phyloP scores from a whole-genome alignment of 2,797 vertebrate genomes.

The Coendou prehensilis region DNA sequence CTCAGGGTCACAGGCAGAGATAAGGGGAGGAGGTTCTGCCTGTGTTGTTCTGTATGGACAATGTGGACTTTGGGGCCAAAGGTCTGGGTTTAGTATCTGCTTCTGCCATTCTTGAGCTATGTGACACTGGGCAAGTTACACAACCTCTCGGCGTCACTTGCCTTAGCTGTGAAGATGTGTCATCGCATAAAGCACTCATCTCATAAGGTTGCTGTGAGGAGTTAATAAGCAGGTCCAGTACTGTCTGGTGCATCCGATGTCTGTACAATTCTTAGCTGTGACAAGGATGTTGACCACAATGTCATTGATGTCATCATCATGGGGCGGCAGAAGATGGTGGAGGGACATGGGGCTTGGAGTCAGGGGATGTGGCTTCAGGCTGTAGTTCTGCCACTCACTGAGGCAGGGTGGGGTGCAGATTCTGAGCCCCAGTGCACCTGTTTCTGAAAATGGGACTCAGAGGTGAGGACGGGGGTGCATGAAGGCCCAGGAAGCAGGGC shows the following conservation, averaged over 20 bases:
- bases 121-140: background rate
- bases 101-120: background rate
- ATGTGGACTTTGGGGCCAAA: background rate
- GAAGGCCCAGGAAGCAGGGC: background rate
- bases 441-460: background rate
- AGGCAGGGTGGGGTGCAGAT: accelerated
- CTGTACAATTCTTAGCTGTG: background rate
- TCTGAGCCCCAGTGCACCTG: background rate
- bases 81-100: background rate
- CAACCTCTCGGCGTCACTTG: background rate
- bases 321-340: background rate
- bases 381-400: background rate
- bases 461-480: accelerated
- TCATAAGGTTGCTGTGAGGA: background rate
- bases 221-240: accelerated
- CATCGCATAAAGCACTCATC: background rate
- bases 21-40: background rate
- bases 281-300: background rate
- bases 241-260: background rate
- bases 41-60: background rate
- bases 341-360: background rate
- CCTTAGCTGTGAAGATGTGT: background rate
- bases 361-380: background rate
- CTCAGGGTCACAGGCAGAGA: background rate
- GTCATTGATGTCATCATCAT: background rate